Evolutionary conservation across 2,888 invertebrate species (phyloP).

Genomic region (Nineta flava): DNA sequence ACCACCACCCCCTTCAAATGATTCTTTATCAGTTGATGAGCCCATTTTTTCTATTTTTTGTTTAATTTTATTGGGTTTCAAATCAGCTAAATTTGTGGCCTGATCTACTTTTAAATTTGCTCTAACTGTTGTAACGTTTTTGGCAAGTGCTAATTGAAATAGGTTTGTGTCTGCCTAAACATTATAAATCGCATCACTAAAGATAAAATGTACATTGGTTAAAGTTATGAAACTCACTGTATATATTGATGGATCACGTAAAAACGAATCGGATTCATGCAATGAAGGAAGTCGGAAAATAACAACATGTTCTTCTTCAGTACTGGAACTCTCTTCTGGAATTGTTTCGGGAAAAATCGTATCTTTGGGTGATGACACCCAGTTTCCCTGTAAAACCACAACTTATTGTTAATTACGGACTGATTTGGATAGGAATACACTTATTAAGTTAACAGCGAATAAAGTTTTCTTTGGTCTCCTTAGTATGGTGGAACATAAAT

Average conservation of each 20-base stretch:
- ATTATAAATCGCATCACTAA: slow-evolving; percentile 3
- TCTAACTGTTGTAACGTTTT: slow-evolving; percentile 28
- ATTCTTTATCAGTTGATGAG: slow-evolving; percentile 63
- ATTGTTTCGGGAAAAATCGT: slow-evolving; percentile 83
- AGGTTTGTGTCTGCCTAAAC: slow-evolving; percentile 60
- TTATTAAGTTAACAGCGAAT: too few relatives aligned
- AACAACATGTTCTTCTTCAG: slow-evolving; percentile 84
- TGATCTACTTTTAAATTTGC: slow-evolving; percentile 32
- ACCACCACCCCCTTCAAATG: slow-evolving; percentile 47
- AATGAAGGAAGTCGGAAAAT: slow-evolving; percentile 71
- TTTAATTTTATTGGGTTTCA: slow-evolving; percentile 28
- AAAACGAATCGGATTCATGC: slow-evolving; percentile 50
- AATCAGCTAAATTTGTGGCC: slow-evolving; percentile 28
- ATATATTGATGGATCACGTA: slow-evolving; percentile 64
- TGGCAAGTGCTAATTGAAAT: slow-evolving; percentile 44
- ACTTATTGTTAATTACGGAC: not conserved
- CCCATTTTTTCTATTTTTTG: slow-evolving; percentile 44
- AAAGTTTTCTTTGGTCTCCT: not conserved
- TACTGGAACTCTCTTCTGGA: slow-evolving; percentile 83
- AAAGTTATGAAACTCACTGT: slow-evolving; percentile 36
- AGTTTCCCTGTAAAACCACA: slow-evolving; percentile 35
- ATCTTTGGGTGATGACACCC: slow-evolving; percentile 78
- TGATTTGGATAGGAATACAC: too few relatives aligned
- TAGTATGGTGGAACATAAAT: not conserved
- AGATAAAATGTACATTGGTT: not conserved